Evolutionary conservation across 2,797 vertebrate species (phyloP), one percentile per base, ranked within the genome.

Genomic region (Sternotherus odoratus): DNA sequence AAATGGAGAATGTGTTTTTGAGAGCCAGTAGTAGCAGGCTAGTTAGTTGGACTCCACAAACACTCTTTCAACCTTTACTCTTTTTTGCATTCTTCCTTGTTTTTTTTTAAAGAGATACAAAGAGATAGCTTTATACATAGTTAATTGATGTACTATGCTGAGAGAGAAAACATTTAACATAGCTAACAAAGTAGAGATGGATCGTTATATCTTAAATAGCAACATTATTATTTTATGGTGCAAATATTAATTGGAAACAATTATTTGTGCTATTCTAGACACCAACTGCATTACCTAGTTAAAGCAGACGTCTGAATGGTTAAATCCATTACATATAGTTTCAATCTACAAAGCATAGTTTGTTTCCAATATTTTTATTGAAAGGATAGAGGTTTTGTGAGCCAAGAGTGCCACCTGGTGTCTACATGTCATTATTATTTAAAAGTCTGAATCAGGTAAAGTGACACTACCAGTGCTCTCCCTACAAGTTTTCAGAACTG

Each of bases 371-470:
- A n/a, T n/a, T n/a, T n/a, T n/a, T n/a, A n/a, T n/a, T n/a, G n/a
- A n/a, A n/a, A n/a, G n/a, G n/a, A n/a, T n/a, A n/a, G n/a, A n/a
- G n/a, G 48, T 95, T 95, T 13, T n/a, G 74, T 36, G 63, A 94
- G 96, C 86, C 87, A 33, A 84, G 93, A 69, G 63, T 79, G 97
- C 96, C 97, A 95, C 83, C 97, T 97, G 95, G 91, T 97, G 97
- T 46, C 87, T 82, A 1, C 77, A 16, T 4, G 21, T n/a, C 83
- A 4, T 23, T 19, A n/a, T n/a, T n/a, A n/a, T n/a, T n/a, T n/a
- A n/a, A n/a, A n/a, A n/a, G n/a, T n/a, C n/a, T n/a, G n/a, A n/a
- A n/a, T n/a, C n/a, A n/a, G n/a, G n/a, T n/a, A n/a, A 77, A 50
- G 17, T 30, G 51, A 30, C 48, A 54, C 1, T 6, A 51, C 43